A percentile compares a stretch with the other conserved stretches of the same genome.
Evolutionary conservation across 2,888 invertebrate species (phyloP).

Genomic region (Sinhomidia bicolor): DNA sequence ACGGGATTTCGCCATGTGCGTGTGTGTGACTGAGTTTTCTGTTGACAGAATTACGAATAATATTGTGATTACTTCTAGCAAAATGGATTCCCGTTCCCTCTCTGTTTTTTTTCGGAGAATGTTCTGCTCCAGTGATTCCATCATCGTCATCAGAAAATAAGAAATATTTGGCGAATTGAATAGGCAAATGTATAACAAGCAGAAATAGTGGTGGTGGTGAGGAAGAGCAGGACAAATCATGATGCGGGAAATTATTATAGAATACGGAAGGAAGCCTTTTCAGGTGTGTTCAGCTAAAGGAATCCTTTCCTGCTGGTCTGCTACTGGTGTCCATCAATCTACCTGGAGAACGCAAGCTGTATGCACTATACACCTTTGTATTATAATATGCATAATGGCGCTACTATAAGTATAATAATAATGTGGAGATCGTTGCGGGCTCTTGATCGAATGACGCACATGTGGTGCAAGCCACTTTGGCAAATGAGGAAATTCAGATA

Average conservation of each 20-base stretch:
- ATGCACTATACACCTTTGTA: too few relatives aligned
- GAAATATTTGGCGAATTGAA: too few relatives aligned
- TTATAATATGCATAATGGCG: too few relatives aligned
- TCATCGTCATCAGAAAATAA: neutral
- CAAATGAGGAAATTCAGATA: neutral
- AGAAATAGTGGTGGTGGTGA: too few relatives aligned
- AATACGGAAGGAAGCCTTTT: constrained; percentile 15
- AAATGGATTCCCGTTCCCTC: constrained; percentile 1
- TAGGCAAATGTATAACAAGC: too few relatives aligned
- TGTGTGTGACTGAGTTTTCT: neutral
- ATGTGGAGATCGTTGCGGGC: too few relatives aligned
- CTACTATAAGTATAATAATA: too few relatives aligned
- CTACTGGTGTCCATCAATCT: constrained; percentile 14
- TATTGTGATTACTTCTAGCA: neutral
- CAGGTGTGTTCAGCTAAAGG: constrained; percentile 42
- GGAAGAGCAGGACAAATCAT: neutral
- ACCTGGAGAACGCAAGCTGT: too few relatives aligned
- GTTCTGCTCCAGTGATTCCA: neutral
- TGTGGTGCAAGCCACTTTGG: neutral
- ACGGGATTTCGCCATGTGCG: neutral
- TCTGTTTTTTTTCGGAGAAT: constrained; percentile 6
- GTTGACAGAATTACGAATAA: neutral
- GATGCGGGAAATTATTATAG: constrained; percentile 2
- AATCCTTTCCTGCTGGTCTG: neutral
- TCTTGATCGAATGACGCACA: constrained; percentile 34